Evolutionary conservation across 2,888 invertebrate genomes (phyloP), one percentile per base, ranked within the genome.

Genomic region (Dryobota labecula): DNA sequence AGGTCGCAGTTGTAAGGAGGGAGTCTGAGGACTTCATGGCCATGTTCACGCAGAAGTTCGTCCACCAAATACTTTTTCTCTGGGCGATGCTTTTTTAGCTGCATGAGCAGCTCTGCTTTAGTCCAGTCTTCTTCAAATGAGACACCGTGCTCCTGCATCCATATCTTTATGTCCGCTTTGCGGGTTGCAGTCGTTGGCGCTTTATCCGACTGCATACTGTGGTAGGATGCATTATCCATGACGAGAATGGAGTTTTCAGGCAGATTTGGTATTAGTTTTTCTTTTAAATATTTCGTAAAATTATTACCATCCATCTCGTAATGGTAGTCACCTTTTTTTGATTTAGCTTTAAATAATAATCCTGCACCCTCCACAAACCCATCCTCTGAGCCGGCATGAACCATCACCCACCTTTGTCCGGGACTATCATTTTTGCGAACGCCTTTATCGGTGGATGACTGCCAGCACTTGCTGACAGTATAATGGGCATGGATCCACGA

Each of bases 1-100:
- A 88, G 69, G 65, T 88, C 86, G 53, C 83, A 82, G 60, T 88
- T 83, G 57, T 86, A 87, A 6, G n/a, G n/a, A n/a, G n/a, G 86
- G 83, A 88, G 51, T 75, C 75, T 58, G 20, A 54, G 27, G 43
- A 64, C 60, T 45, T 47, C 41, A 53, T 64, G 64, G 41, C 70
- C 65, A 53, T 65, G 49, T 38, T 38, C 58, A 36, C 38, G 53
- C 53, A 68, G 41, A 38, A 68, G 41, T 43, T 73, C 58, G 69
- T 76, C 73, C 11, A 76, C 65, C 38, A 30, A 45, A 45, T 65
- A 69, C 36, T 57, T 61, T 70, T 65, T 65, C n/a, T 61, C 38
- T 49, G 73, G 66, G 36, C 45, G 43, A 64, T 53, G 41, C 47
- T 60, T 62, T 58, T 76, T 70, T 67, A 67, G 62, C 27, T 33